These are phyloP conservation scores for Plecturocebus donacophilus DNA, from an alignment of 2,113 vertebrate species.

Conservation along the genomic window DNA sequence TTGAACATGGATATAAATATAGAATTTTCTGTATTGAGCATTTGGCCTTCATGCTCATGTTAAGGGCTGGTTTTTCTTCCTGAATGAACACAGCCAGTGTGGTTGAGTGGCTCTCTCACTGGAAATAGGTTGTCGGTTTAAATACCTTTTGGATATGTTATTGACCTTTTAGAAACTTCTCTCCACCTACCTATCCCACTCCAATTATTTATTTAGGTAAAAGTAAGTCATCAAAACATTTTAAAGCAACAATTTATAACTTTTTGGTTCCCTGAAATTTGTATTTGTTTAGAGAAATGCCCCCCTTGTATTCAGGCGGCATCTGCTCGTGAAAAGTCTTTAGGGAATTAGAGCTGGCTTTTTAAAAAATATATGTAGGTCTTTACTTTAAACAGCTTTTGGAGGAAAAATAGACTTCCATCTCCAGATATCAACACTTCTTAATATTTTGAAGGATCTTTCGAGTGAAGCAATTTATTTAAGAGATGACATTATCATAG, in stretches of 20 bases:
- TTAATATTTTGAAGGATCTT: slow-evolving; percentile 65
- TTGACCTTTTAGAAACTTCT: slow-evolving; percentile 17
- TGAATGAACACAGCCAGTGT: not conserved
- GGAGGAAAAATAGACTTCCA: slow-evolving; percentile 50
- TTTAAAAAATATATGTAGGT: not conserved
- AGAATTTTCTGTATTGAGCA: not conserved
- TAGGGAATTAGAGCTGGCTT: slow-evolving; percentile 42
- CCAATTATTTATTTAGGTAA: slow-evolving; percentile 19
- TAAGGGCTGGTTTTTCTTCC: not conserved
- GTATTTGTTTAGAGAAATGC: not conserved
- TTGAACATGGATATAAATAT: not conserved
- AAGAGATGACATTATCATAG: slow-evolving; percentile 39
- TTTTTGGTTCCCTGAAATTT: not conserved
- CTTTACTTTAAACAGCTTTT: slow-evolving; percentile 54
- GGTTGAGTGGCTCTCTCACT: not conserved
- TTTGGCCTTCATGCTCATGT: not conserved
- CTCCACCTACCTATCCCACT: not conserved
- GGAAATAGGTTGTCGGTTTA: not conserved
- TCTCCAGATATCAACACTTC: slow-evolving; percentile 52
- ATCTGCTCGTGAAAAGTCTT: slow-evolving; percentile 67
- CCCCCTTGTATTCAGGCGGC: not conserved
- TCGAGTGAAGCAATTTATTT: slow-evolving; percentile 53
- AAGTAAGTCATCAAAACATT: not conserved
- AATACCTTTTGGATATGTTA: not conserved
- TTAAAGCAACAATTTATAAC: not conserved